Evolutionary conservation across 2,113 vertebrate species (phyloP), one percentile per base, ranked within the genome.

Genomic region (Pyrgilauda ruficollis): DNA sequence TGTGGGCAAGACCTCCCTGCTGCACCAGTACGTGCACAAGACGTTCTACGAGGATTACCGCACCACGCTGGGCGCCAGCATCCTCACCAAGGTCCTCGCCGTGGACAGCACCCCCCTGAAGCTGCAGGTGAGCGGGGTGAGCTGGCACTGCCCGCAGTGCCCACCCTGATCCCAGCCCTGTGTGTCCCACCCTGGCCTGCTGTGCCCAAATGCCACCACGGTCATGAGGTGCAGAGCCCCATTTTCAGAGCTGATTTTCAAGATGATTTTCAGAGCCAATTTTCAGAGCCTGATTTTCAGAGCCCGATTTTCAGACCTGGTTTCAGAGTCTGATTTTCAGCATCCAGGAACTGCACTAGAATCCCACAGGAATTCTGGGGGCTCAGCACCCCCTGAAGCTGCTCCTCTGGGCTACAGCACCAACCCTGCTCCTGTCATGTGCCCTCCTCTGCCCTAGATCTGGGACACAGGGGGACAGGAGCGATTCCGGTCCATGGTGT

Each of bases 381-480:
- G 23, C 53, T 77, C 35, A 7, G 68, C 35, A 10, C 53, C 3
- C 35, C 24, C 52, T 63, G 52, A 4, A 59, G 27, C 52, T 16
- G 17, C 6, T 80, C 18, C 62, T 39, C 15, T 10, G 58, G 39
- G 67, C 67, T 53, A 53, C 24, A 46, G 44, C 28, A 15, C 15
- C 41, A 11, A 0, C 4, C 4, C 59, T 13, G 9, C 63, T 21
- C 0, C 0, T 17, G 26, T 1, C 13, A 49, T 2, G 9, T 95
- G 63, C 28, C 94, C 58, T 95, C 79, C 74, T 94, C 74, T 80
- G 67, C 55, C 76, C 33, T 92, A 98, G 98, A 98, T 98, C 89
- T 98, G 98, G 98, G 98, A 98, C 96, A 98, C 98, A 0, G 98
- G 98, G 4, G 98, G 98, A 41, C 98, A 98, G 86, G 98, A 98